Base-by-base conservation (phyloP, 2,888 invertebrate species). In the Brachycybe producta region DNA sequence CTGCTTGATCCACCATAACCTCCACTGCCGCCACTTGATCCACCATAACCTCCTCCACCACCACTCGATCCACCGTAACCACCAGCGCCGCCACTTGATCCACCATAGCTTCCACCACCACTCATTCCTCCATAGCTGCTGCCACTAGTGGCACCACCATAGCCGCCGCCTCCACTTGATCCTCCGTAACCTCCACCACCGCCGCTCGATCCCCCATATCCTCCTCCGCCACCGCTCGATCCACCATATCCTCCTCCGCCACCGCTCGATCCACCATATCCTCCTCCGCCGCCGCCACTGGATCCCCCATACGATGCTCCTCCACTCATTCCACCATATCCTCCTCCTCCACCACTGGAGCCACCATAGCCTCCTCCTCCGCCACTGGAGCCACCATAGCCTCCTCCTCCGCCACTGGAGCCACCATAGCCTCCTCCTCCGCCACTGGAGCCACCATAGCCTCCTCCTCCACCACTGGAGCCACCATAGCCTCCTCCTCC, bases 281-380 rank as follows among this genome's bases (percentile, higher is more conserved):
- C 11, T 2, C 43, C 28, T 5, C 43, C 43, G 5, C 28, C 41
- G 5, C 41, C 41, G 4, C 41, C 43, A 5, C 43, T 27, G 5
- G 27, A 43, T 13, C 43, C 17, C 17, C 43, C 43, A 15, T 27
- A 24, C 3, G 13, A 13, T 15, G 27, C 27, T 26, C 42, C 27
- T 3, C 42, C 42, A 7, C 42, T 30, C 19, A 27, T 28, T 3
- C 43, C 43, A 4, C 40, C 40, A 8, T 27, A 38, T n/a, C 43
- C 43, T 0, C 43, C 43, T 23, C 41, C 41, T 5, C 42, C 27
- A 13, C 41, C 23, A 15, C 19, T 41, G 5, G 21, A 19, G 19
- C 41, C 41, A 13, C 41, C 41, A 21, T 41, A 41, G 3, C 41
- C 41, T 7, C 43, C 43, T 15, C 43, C 43, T 7, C 42, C 42